Percentiles rank a stretch among this genome's conserved stretches.
These are phyloP conservation scores for Characodon lateralis DNA, from an alignment of 2,797 vertebrate species.

Conservation along the genomic window DNA sequence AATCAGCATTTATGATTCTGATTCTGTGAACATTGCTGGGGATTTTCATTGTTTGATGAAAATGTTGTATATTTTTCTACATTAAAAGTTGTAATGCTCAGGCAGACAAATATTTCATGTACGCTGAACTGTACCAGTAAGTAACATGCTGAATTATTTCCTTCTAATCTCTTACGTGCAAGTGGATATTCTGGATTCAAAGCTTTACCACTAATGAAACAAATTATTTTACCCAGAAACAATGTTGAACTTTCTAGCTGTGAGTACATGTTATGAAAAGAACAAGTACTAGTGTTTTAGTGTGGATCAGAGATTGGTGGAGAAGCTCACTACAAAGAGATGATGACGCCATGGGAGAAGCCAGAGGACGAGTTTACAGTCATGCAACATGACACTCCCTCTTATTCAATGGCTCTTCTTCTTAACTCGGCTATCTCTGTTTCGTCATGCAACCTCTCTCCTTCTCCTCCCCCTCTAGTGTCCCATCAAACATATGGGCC, in stretches of 20 bases:
- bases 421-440: conserved; percentile 32
- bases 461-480: conserved; percentile 1
- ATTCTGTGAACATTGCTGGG: not conserved
- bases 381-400: conserved; percentile 33
- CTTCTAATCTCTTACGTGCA: too few relatives aligned
- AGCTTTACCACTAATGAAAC: not conserved
- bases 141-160: not conserved
- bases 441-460: conserved; percentile 55
- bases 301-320: conserved; percentile 10
- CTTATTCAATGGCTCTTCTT: conserved; percentile 23
- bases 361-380: conserved; percentile 16
- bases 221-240: not conserved
- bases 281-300: too few relatives aligned
- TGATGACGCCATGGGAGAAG: conserved; percentile 24
- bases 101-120: not conserved
- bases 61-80: not conserved
- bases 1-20: too few relatives aligned
- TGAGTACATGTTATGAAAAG: not conserved
- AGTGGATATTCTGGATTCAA: not conserved
- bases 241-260: not conserved
- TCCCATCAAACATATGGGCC: conserved; percentile 55
- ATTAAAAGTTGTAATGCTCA: not conserved
- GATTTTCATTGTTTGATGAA: not conserved
- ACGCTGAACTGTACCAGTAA: not conserved
- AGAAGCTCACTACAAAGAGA: conserved; percentile 8